Conservation (phyloP, 2,113 vertebrate genomes). For the Actenoides lindsayi region DNA sequence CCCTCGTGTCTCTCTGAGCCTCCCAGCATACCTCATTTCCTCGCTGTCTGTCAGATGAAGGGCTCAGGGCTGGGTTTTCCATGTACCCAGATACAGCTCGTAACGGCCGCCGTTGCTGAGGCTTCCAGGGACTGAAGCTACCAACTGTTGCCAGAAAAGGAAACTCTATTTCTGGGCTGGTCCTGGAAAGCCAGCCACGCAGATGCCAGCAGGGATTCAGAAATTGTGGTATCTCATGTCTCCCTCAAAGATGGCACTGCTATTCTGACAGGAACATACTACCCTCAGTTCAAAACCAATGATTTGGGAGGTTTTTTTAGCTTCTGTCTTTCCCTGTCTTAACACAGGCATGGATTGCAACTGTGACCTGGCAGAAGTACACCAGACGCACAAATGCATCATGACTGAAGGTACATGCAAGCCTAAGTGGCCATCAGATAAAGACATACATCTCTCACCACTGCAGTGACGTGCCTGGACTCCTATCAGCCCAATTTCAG, state of each 20-base stretch:
- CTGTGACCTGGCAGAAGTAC: not conserved
- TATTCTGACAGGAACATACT: conserved; percentile 19
- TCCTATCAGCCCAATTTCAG: not conserved
- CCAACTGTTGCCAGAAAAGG: not conserved
- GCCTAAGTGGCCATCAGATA: not conserved
- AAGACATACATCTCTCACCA: not conserved
- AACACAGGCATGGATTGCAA: not conserved
- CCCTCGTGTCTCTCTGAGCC: not conserved
- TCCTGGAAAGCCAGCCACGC: conserved; percentile 28
- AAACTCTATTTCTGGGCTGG: conserved; percentile 36
- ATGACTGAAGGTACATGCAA: not conserved
- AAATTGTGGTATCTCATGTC: not conserved
- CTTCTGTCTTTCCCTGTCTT: not conserved
- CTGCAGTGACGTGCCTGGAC: rapidly evolving
- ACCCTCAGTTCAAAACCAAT: not conserved
- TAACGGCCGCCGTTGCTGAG: not conserved
- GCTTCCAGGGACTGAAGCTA: conserved; percentile 1
- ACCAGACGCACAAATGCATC: not conserved
- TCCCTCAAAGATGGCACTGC: not conserved
- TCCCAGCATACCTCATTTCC: not conserved
- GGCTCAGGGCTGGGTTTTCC: not conserved
- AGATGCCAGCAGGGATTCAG: conserved; percentile 14
- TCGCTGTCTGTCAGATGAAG: not conserved
- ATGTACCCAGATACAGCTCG: rapidly evolving
- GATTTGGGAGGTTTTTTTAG: not conserved